Evolutionary conservation across 2,113 vertebrate genomes (phyloP).

Genomic region (Cromileptes altivelis): DNA sequence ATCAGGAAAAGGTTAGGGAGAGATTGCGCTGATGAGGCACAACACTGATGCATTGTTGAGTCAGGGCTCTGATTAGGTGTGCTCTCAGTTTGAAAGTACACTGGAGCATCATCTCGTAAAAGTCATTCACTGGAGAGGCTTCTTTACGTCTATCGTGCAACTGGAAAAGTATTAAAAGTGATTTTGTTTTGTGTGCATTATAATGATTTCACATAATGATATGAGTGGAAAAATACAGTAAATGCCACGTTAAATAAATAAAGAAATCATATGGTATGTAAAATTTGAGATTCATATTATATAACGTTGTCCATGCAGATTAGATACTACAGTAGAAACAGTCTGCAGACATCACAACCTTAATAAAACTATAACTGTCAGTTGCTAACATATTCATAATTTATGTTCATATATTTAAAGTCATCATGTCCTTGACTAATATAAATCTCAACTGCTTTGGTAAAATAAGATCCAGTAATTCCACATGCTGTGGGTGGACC

Average conservation of each 20-base stretch:
- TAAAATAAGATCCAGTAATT: neutral
- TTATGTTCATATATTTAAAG: neutral
- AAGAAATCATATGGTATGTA: neutral
- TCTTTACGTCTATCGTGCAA: neutral
- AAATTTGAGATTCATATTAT: neutral
- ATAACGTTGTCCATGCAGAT: neutral
- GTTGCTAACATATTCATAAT: neutral
- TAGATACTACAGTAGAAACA: neutral
- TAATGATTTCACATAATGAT: neutral
- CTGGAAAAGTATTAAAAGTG: neutral
- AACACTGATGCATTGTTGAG: slow-evolving; percentile 48
- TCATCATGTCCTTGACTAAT: neutral
- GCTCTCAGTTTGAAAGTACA: slow-evolving; percentile 37
- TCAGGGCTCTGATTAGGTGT: slow-evolving; percentile 52
- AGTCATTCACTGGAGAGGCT: slow-evolving; percentile 23
- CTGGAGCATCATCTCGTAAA: slow-evolving; percentile 24
- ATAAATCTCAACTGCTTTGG: neutral
- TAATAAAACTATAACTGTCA: neutral
- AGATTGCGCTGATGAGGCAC: slow-evolving; percentile 41
- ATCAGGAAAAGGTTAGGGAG: slow-evolving; percentile 32
- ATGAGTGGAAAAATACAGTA: neutral
- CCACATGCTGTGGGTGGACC: neutral
- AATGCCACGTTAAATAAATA: neutral
- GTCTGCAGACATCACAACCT: neutral
- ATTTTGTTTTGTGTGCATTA: neutral